phyloP scores from a whole-genome alignment of 1,140 invertebrate species.

The Lethrus apterus region DNA sequence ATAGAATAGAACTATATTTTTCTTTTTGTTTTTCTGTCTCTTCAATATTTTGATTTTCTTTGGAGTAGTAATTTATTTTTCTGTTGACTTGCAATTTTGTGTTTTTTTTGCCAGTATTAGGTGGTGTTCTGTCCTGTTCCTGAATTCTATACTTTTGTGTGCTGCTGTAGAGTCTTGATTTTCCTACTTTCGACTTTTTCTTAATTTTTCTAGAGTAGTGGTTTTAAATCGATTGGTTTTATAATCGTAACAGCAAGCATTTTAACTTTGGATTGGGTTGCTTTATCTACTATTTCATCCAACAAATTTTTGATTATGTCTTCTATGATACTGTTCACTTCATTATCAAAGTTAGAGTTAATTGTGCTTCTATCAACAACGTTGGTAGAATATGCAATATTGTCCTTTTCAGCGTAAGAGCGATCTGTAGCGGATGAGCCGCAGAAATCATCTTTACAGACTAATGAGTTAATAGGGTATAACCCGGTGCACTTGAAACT shows the following conservation, averaged over 20 bases:
- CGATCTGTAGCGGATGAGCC: not conserved
- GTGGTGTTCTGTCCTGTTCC: constrained; percentile 15
- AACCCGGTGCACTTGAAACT: constrained; percentile 19
- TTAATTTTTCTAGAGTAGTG: constrained; percentile 11
- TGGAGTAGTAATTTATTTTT: constrained; percentile 13
- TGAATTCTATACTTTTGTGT: constrained; percentile 22
- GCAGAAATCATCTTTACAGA: constrained; percentile 4
- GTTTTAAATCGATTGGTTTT: constrained; percentile 1
- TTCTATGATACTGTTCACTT: too few relatives aligned
- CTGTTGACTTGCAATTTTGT: constrained; percentile 3
- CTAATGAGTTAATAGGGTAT: constrained; percentile 18
- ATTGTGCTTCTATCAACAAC: too few relatives aligned
- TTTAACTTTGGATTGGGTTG: constrained; percentile 17
- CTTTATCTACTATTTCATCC: too few relatives aligned
- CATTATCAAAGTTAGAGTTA: too few relatives aligned
- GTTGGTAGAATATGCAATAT: too few relatives aligned
- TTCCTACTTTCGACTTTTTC: constrained; percentile 13
- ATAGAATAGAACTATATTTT: not conserved
- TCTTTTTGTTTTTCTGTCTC: not conserved
- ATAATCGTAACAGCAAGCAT: constrained; percentile 14
- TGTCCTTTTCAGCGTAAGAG: too few relatives aligned
- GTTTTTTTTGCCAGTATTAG: not conserved
- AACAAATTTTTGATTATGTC: too few relatives aligned
- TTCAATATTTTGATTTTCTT: constrained; percentile 11
- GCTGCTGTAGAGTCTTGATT: constrained; percentile 21